Evolutionary conservation across 1,140 invertebrate species (phyloP).

Genomic region (Chlorops oryzae): DNA sequence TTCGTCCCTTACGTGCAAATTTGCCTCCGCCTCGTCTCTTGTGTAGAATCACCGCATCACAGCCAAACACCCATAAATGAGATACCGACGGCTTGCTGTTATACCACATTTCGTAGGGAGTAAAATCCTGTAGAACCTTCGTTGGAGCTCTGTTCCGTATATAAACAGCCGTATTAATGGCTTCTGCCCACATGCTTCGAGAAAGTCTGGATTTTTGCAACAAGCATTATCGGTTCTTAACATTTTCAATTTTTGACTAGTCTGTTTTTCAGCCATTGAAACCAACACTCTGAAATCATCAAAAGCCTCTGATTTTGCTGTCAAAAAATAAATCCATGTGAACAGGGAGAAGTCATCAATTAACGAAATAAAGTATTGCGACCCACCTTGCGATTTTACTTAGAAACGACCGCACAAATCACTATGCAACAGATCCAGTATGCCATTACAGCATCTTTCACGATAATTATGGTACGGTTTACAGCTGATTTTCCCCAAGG

Average conservation of each 20-base stretch:
- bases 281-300: slow-evolving; percentile 6
- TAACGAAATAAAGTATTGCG: slow-evolving; percentile 33
- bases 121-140: slow-evolving; percentile 1
- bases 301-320: slow-evolving; percentile 13
- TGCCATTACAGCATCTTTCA: no score
- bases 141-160: slow-evolving; percentile 15
- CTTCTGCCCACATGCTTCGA: slow-evolving; percentile 50
- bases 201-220: slow-evolving; percentile 28
- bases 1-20: slow-evolving; percentile 11
- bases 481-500: no score
- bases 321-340: slow-evolving; percentile 2
- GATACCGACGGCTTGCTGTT: slow-evolving; percentile 27
- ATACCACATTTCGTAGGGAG: slow-evolving; percentile 9
- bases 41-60: slow-evolving; percentile 32
- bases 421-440: slow-evolving; percentile 10
- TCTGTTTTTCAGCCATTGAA: slow-evolving; percentile 21
- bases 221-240: slow-evolving; percentile 44
- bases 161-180: slow-evolving; percentile 33
- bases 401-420: slow-evolving; percentile 42
- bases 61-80: slow-evolving; percentile 38
- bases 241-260: slow-evolving; percentile 30
- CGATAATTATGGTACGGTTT: no score
- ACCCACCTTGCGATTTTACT: slow-evolving; percentile 21
- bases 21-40: slow-evolving; percentile 31
- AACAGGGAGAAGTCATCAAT: slow-evolving; percentile 24